Base-by-base conservation (phyloP, 2,113 vertebrate species). In the Eurypyga helias region DNA sequence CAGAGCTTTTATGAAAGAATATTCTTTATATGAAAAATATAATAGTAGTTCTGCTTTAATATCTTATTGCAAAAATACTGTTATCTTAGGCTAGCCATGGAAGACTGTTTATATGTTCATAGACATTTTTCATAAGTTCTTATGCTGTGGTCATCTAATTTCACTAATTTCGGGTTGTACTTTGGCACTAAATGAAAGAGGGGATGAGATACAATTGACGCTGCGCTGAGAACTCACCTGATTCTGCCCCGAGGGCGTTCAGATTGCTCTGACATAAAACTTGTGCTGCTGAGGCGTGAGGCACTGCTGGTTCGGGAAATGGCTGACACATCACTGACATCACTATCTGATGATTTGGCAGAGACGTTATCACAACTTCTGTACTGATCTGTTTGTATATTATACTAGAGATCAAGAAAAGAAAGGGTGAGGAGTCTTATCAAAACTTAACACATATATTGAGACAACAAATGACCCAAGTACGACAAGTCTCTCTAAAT, bases 211-310 rank as follows among this genome's bases (percentile, higher is more conserved):
- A 58, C 29, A 65, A 60, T 26, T 16, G 71, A 94, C 91, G 81
- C 38, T 82, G 75, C 51, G n/a, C 20, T 55, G 75, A 75, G 89
- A 85, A 98, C 99, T 98, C 97, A 99, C 99, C 99, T 99, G 98
- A 99, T 98, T 84, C 99, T 98, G 92, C 99, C 99, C 67, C 99
- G 97, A 41, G 99, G 99, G 81, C 98, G 98, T 93, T 99, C 99
- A 80, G 99, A 99, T 95, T 99, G 99, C 98, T 99, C 99, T 52
- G 99, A 99, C 99, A 99, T 99, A 98, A 99, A 99, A 98, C 99
- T 99, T 98, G 99, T 99, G 98, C 99, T 99, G 98, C 99, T 99
- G 98, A 99, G 99, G 97, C 99, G 99, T 86, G 99, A 99, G 98
- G 99, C 99, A 98, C 99, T 99, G 99, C 99, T 99, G 98, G 99